Evolutionary conservation across 2,113 vertebrate species (phyloP).

Genomic region (Sinocyclocheilus rhinocerous): DNA sequence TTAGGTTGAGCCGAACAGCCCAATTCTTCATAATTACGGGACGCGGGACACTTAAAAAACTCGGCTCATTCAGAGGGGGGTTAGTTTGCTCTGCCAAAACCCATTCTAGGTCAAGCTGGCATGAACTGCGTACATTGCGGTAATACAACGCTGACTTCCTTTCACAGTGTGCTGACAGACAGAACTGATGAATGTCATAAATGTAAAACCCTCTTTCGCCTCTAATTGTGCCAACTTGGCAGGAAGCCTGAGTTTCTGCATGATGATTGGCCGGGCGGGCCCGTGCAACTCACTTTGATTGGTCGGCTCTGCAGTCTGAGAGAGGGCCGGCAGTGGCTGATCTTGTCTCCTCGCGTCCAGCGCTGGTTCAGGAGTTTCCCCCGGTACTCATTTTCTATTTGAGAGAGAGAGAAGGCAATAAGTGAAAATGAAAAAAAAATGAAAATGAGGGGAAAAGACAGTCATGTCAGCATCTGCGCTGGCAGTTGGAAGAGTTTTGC

Average conservation of each 20-base stretch:
- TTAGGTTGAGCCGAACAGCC: slow-evolving; percentile 62
- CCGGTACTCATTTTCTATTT: slow-evolving; percentile 94
- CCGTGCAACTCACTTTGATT: slow-evolving; percentile 83
- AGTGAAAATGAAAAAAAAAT: neutral
- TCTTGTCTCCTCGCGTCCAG: slow-evolving; percentile 92
- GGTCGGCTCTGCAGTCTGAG: slow-evolving; percentile 79
- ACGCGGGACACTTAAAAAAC: slow-evolving; percentile 48
- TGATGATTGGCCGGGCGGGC: neutral
- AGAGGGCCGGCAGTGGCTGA: slow-evolving; percentile 84
- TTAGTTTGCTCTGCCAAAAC: slow-evolving; percentile 14
- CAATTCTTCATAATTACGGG: slow-evolving; percentile 49
- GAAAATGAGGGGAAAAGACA: neutral
- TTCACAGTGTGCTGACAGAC: neutral
- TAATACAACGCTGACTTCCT: slow-evolving; percentile 30
- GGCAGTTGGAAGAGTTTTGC: slow-evolving; percentile 36
- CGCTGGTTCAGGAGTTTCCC: slow-evolving; percentile 95
- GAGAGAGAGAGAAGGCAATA: slow-evolving; percentile 30
- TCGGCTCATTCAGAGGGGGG: neutral
- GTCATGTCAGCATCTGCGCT: slow-evolving; percentile 23
- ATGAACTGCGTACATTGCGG: slow-evolving; percentile 25
- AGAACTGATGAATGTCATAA: slow-evolving; percentile 41
- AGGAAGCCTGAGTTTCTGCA: slow-evolving; percentile 6
- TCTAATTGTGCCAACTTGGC: slow-evolving; percentile 31
- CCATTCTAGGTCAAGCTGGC: slow-evolving; percentile 39
- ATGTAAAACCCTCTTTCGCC: slow-evolving; percentile 6